Conservation (phyloP, 2,888 invertebrate species). For the Lasioglossum calceatum region DNA sequence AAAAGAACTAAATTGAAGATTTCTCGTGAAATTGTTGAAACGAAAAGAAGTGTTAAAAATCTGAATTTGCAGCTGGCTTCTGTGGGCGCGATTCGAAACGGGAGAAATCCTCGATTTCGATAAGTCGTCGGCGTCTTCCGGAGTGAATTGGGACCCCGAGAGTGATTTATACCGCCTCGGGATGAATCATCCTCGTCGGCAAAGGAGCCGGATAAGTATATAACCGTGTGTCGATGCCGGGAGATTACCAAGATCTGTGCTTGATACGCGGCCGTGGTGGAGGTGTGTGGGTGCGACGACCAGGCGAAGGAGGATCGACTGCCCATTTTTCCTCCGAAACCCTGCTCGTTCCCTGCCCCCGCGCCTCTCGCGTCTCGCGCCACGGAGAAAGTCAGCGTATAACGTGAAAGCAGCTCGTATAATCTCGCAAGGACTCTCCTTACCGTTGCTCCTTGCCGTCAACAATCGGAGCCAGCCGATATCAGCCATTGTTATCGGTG, state of each 20-base stretch:
- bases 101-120: constrained; percentile 74
- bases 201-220: constrained; percentile 74
- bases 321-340: constrained; percentile 69
- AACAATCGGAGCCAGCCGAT: constrained; percentile 24
- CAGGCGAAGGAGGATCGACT: constrained; percentile 70
- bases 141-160: constrained; percentile 69
- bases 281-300: constrained; percentile 77
- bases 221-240: constrained; percentile 79
- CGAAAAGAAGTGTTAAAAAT: background rate
- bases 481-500: constrained; percentile 42
- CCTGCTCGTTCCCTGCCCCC: constrained; percentile 58
- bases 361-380: constrained; percentile 58
- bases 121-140: constrained; percentile 71
- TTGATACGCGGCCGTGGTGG: constrained; percentile 75
- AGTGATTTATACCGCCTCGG: constrained; percentile 76
- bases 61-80: background rate
- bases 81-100: constrained; percentile 48
- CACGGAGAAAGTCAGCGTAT: constrained; percentile 75
- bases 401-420: constrained; percentile 67
- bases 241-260: constrained; percentile 80
- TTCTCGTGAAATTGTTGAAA: background rate
- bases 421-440: constrained; percentile 61
- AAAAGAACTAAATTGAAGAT: background rate
- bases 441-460: constrained; percentile 38
- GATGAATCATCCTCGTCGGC: constrained; percentile 80